These are phyloP conservation scores for Drosophila chauvacae DNA, from an alignment of 1,140 invertebrate genomes.

Conservation along the genomic window DNA sequence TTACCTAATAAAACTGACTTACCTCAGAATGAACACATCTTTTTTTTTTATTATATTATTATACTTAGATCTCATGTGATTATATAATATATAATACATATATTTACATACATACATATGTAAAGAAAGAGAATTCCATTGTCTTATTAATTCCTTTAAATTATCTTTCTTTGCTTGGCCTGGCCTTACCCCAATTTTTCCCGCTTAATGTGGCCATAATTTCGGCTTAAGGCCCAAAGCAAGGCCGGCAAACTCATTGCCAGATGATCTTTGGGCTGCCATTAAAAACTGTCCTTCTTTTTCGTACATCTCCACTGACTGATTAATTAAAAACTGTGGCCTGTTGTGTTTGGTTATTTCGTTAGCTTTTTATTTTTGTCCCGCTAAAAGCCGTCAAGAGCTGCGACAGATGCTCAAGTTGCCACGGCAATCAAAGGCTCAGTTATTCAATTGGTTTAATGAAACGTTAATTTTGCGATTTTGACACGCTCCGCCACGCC, in stretches of 20 bases:
- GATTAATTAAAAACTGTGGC: conserved; percentile 28
- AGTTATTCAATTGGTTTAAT: conserved; percentile 63
- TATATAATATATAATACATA: not conserved
- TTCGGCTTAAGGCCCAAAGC: not conserved
- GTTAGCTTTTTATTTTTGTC: not conserved
- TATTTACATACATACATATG: too few species aligned
- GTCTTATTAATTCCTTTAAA: not conserved
- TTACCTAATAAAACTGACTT: too few species aligned
- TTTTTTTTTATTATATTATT: not conserved
- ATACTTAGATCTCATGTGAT: not conserved
- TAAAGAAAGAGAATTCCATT: not conserved
- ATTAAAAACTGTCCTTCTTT: conserved; percentile 1
- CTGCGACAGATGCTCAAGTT: conserved; percentile 43
- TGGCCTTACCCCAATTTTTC: not conserved
- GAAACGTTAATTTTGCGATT: conserved; percentile 66
- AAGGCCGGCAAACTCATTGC: not conserved
- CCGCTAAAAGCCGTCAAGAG: not conserved
- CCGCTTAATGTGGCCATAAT: conserved; percentile 29
- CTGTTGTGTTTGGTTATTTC: not conserved
- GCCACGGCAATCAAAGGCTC: conserved; percentile 57
- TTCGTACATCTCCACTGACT: conserved; percentile 14
- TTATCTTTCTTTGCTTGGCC: not conserved
- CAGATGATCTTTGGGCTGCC: conserved; percentile 17
- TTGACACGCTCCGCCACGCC: conserved; percentile 26
- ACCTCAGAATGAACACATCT: too few species aligned